Percentiles rank a stretch among this genome's conserved stretches.
phyloP scores from a whole-genome alignment of 2,797 vertebrate genomes.

The Mormyrus proboscirostris region DNA sequence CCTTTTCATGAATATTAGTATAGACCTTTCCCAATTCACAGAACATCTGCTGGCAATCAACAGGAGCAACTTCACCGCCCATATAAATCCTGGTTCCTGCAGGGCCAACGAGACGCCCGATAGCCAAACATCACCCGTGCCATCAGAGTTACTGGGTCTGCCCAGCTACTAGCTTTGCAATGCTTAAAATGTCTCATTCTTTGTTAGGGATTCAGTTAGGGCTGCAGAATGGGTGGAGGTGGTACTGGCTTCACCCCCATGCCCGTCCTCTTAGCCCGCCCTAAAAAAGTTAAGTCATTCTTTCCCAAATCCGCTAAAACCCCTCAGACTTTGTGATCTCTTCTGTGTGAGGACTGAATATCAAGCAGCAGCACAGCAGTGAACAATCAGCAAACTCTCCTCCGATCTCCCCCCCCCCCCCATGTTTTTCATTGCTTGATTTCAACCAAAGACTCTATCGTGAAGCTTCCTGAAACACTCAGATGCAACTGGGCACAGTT shows the following conservation, averaged over 20 bases:
- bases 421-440: neutral
- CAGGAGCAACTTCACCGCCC: neutral
- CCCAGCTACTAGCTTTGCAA: neutral
- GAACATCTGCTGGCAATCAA: neutral
- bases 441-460: neutral
- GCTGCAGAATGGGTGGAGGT: neutral
- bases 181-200: slow-evolving; percentile 1
- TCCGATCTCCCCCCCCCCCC: neutral
- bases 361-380: neutral
- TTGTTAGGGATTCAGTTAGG: neutral
- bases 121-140: neutral
- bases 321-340: neutral
- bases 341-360: neutral
- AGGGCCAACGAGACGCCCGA: neutral
- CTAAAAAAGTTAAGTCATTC: neutral
- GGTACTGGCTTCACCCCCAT: neutral
- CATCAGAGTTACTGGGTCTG: neutral
- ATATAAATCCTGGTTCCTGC: neutral
- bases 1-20: neutral
- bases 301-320: neutral
- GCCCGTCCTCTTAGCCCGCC: neutral
- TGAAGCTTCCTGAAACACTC: neutral
- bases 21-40: neutral
- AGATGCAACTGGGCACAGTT: neutral
- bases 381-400: neutral